Evolutionary conservation across 2,113 vertebrate genomes (phyloP).

Genomic region (Leucoraja erinaceus): DNA sequence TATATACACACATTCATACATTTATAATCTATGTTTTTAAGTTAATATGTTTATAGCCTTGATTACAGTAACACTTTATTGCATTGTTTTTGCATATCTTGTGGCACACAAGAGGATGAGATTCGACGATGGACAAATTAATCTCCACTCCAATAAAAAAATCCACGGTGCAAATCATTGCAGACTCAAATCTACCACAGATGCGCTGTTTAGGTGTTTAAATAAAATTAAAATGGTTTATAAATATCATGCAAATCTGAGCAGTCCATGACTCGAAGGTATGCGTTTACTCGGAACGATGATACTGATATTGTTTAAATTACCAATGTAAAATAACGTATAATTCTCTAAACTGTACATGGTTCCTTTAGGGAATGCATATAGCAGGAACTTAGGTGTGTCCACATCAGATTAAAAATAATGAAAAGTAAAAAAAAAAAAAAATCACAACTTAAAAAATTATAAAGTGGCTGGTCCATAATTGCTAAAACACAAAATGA

Average conservation of each 20-base stretch:
- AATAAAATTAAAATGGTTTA: conserved; percentile 2
- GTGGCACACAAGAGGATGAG: conserved; percentile 66
- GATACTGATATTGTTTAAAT: not conserved
- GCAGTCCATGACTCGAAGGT: not conserved
- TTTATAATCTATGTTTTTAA: conserved; percentile 56
- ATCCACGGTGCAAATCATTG: not conserved
- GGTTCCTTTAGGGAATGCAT: not conserved
- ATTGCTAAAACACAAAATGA: conserved; percentile 25
- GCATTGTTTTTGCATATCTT: conserved; percentile 99
- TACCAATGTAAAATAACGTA: conserved; percentile 11
- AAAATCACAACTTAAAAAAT: not conserved
- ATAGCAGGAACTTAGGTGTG: not conserved
- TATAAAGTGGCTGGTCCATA: conserved; percentile 17
- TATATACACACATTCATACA: conserved; percentile 48
- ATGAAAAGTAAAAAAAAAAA: not conserved
- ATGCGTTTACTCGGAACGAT: not conserved
- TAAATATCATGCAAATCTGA: conserved; percentile 5
- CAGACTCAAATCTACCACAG: conserved; percentile 1
- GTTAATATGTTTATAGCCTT: conserved; percentile 56
- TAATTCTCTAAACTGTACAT: not conserved
- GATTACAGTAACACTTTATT: conserved; percentile 78
- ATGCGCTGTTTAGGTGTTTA: not conserved
- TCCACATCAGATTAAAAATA: conserved; percentile 8
- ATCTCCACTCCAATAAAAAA: not conserved
- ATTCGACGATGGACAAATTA: not conserved